phyloP scores from a whole-genome alignment of 2,113 vertebrate genomes.

The Burhinus oedicnemus region DNA sequence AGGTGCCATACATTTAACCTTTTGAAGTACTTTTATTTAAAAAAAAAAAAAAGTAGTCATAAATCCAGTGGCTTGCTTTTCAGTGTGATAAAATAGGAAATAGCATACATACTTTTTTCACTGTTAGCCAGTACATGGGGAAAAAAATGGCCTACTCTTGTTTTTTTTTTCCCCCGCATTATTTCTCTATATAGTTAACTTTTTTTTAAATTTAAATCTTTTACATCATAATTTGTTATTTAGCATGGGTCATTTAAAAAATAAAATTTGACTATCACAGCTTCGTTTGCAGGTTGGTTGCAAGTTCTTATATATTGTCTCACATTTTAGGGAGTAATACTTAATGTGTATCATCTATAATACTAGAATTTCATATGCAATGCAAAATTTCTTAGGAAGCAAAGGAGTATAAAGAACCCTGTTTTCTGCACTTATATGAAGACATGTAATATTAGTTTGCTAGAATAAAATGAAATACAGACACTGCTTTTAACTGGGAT shows the following conservation, averaged over 20 bases:
- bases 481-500: constrained; percentile 56
- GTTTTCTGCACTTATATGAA: constrained; percentile 58
- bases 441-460: constrained; percentile 30
- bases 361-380: constrained; percentile 20
- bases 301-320: constrained; percentile 33
- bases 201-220: background rate
- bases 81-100: constrained; percentile 1
- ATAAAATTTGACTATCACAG: background rate
- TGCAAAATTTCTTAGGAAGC: constrained; percentile 1
- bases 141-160: background rate
- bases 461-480: constrained; percentile 39
- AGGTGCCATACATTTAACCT: constrained; percentile 15
- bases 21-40: background rate
- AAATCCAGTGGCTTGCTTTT: background rate
- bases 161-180: accelerated
- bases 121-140: background rate
- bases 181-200: background rate
- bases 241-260: background rate
- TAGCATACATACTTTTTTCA: background rate
- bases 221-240: background rate
- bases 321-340: constrained; percentile 34
- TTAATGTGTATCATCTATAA: constrained; percentile 46
- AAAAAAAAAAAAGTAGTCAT: background rate
- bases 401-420: constrained; percentile 71
- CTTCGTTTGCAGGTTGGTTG: constrained; percentile 25